Evolutionary conservation across 2,797 vertebrate genomes (phyloP).

Genomic region (Phoeniculus purpureus): DNA sequence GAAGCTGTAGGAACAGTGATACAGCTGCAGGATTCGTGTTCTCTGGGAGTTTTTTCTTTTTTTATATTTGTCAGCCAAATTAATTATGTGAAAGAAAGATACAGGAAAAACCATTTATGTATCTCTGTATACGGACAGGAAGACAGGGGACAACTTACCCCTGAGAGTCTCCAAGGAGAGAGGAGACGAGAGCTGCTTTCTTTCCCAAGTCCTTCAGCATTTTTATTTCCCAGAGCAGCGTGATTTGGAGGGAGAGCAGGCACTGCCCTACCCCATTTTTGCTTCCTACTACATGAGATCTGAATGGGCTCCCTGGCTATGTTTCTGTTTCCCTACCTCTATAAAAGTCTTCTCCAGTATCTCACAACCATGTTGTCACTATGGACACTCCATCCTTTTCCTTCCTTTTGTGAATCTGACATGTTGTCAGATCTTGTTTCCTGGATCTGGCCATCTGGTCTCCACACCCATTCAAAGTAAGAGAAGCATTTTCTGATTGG

Average conservation of each 20-base stretch:
- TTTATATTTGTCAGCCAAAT: background rate
- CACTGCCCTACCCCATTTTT: constrained; percentile 2
- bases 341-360: background rate
- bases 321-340: background rate
- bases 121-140: background rate
- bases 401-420: background rate
- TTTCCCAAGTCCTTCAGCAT: background rate
- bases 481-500: background rate
- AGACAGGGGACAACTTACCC: background rate
- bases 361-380: background rate
- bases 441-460: background rate
- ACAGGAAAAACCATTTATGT: too few species aligned
- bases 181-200: background rate
- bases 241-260: background rate
- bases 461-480: background rate
- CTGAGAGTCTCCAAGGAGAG: background rate
- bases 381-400: background rate
- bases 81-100: background rate
- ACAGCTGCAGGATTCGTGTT: background rate
- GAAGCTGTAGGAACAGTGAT: background rate
- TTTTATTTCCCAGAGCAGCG: background rate
- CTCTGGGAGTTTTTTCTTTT: background rate
- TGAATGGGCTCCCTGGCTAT: background rate
- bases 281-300: background rate
- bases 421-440: background rate